Percentiles rank a stretch among this genome's conserved stretches.
These are phyloP conservation scores for Pseudorectes ferrugineus DNA, from an alignment of 2,113 vertebrate species.

Conservation along the genomic window DNA sequence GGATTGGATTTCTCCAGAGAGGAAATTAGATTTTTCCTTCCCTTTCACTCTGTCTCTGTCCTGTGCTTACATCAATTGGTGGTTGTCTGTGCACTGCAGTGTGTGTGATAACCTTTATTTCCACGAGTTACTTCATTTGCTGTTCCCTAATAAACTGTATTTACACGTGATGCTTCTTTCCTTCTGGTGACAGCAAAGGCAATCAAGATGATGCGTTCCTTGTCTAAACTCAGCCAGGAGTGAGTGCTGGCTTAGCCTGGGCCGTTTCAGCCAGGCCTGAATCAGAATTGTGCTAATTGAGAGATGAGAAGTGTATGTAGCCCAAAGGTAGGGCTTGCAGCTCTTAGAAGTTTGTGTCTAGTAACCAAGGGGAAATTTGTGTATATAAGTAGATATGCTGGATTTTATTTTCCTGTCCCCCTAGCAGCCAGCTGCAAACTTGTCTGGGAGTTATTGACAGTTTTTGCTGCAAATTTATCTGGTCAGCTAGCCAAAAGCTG, in stretches of 20 bases:
- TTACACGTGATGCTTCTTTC: not conserved
- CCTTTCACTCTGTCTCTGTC: not conserved
- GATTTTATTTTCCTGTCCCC: not conserved
- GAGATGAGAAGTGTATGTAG: rapidly evolving
- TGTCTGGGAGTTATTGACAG: not conserved
- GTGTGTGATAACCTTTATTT: not conserved
- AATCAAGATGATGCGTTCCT: not conserved
- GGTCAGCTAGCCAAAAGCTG: not conserved
- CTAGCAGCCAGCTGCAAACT: not conserved
- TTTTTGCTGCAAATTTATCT: not conserved
- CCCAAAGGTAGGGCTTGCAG: not conserved
- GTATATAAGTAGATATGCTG: not conserved
- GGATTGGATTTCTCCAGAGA: conserved; percentile 36
- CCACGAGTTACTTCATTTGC: not conserved
- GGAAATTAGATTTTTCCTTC: conserved; percentile 43
- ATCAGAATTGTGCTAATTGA: not conserved
- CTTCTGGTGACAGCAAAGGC: not conserved
- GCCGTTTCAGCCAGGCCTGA: not conserved
- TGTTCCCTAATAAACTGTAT: not conserved
- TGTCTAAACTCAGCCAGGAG: not conserved
- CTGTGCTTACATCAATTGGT: not conserved
- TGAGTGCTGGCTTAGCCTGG: not conserved
- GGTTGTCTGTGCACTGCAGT: not conserved
- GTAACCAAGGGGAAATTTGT: not conserved
- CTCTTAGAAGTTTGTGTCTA: not conserved